phyloP scores from a whole-genome alignment of 2,113 vertebrate genomes.

The Zosterops lateralis region DNA sequence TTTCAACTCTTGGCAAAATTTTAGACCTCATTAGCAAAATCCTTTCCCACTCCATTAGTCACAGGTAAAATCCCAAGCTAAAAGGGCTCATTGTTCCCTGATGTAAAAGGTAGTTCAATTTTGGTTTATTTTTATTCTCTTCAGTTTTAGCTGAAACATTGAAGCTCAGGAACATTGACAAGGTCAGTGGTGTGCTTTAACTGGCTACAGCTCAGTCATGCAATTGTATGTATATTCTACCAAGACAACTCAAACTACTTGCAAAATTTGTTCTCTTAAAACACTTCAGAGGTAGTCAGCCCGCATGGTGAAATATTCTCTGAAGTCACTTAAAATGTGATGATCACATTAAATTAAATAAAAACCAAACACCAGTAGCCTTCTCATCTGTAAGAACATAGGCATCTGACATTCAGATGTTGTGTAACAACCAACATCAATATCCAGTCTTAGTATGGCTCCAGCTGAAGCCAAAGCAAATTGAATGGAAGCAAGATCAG shows the following conservation, averaged over 20 bases:
- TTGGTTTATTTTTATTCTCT: neutral
- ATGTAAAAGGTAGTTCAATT: neutral
- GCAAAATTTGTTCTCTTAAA: neutral
- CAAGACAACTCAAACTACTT: neutral
- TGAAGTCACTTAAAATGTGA: neutral
- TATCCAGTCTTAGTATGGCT: neutral
- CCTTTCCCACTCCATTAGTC: neutral
- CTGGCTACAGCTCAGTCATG: neutral
- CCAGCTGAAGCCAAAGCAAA: slow-evolving; percentile 1
- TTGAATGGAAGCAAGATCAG: neutral
- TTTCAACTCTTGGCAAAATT: neutral
- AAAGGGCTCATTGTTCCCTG: neutral
- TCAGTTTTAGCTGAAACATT: neutral
- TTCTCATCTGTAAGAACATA: neutral
- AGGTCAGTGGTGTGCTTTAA: neutral
- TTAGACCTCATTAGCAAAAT: neutral
- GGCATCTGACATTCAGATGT: neutral
- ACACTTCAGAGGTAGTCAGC: neutral
- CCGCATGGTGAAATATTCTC: neutral
- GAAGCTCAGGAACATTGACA: neutral
- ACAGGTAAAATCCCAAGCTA: neutral
- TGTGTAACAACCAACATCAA: neutral
- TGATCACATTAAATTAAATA: neutral
- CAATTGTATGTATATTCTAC: neutral
- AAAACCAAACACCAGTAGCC: neutral